phyloP scores from a whole-genome alignment of 64 coral and sea anemone species.

The Pocillopora damicornis region DNA sequence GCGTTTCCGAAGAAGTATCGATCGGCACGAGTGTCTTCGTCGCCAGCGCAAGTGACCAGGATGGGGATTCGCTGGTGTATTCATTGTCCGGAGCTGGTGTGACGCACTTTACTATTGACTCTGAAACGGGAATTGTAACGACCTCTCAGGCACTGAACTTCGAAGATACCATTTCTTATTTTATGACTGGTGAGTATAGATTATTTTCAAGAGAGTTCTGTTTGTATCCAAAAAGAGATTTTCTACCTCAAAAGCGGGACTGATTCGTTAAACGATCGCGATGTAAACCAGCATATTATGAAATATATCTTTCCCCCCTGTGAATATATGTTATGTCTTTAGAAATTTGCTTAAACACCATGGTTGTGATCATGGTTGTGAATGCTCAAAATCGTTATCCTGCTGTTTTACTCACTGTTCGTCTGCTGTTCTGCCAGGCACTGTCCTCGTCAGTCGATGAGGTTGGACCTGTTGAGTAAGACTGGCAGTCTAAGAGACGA shows the following conservation, averaged over 20 bases:
- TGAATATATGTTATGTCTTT: too few relatives aligned
- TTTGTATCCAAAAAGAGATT: background rate
- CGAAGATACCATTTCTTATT: slow-evolving; percentile 29
- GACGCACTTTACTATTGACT: slow-evolving; percentile 45
- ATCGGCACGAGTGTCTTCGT: slow-evolving; percentile 43
- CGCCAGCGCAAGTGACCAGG: slow-evolving; percentile 30
- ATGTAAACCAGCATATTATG: too few relatives aligned
- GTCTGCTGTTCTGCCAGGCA: too few relatives aligned
- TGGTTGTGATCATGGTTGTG: too few relatives aligned
- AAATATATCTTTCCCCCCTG: too few relatives aligned
- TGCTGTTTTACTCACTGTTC: too few relatives aligned
- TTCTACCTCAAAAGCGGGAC: background rate
- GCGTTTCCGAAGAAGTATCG: slow-evolving; percentile 13
- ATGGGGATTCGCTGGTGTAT: slow-evolving; percentile 43
- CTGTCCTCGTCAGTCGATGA: too few relatives aligned
- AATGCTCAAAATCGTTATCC: too few relatives aligned
- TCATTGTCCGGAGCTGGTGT: slow-evolving; percentile 39
- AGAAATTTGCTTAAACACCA: too few relatives aligned
- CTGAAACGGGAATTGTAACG: slow-evolving; percentile 36
- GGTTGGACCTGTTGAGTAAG: too few relatives aligned
- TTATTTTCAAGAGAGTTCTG: background rate
- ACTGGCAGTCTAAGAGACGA: too few relatives aligned
- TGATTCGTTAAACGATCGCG: background rate
- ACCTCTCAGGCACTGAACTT: slow-evolving; percentile 23
- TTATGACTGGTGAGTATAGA: slow-evolving; percentile 27